phyloP scores from a whole-genome alignment of 2,113 vertebrate species.

The Globicephala melas region DNA sequence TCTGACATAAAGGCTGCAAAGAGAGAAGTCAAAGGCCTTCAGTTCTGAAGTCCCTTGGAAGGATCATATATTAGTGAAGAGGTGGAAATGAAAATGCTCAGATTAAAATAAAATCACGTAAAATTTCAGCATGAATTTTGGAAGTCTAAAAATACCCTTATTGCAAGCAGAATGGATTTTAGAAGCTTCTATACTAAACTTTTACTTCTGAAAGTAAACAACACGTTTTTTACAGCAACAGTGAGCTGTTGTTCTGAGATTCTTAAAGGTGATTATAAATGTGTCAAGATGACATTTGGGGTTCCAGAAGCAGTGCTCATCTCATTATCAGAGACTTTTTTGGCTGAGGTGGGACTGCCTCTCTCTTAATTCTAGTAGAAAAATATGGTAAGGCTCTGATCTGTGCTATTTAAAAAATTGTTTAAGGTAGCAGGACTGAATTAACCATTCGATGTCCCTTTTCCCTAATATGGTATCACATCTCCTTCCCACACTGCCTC shows the following conservation, averaged over 20 bases:
- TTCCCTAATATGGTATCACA: not conserved
- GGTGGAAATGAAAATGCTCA: slow-evolving; percentile 35
- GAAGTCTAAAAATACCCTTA: slow-evolving; percentile 48
- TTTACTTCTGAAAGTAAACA: slow-evolving; percentile 54
- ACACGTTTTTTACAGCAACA: slow-evolving; percentile 40
- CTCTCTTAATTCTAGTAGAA: slow-evolving; percentile 3
- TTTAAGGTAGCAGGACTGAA: not conserved
- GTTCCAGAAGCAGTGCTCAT: slow-evolving; percentile 18
- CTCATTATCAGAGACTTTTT: not conserved
- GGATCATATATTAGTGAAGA: slow-evolving; percentile 21
- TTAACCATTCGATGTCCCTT: not conserved
- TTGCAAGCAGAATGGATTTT: slow-evolving; percentile 15
- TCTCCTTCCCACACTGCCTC: not conserved
- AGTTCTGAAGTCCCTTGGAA: slow-evolving; percentile 38
- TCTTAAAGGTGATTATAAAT: slow-evolving; percentile 40
- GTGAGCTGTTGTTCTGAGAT: not conserved
- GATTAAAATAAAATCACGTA: not conserved
- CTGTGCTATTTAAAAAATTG: not conserved
- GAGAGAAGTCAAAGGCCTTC: slow-evolving; percentile 57
- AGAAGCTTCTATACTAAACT: not conserved
- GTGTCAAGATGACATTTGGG: not conserved
- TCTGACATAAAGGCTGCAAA: slow-evolving; percentile 54
- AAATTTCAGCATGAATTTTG: slow-evolving; percentile 37
- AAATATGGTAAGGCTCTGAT: not conserved
- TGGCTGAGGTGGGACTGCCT: not conserved